A percentile compares a stretch with the other conserved stretches of the same genome.
These are phyloP conservation scores for Sepioteuthis lessoniana DNA, from an alignment of 2,888 invertebrate species.

Conservation along the genomic window DNA sequence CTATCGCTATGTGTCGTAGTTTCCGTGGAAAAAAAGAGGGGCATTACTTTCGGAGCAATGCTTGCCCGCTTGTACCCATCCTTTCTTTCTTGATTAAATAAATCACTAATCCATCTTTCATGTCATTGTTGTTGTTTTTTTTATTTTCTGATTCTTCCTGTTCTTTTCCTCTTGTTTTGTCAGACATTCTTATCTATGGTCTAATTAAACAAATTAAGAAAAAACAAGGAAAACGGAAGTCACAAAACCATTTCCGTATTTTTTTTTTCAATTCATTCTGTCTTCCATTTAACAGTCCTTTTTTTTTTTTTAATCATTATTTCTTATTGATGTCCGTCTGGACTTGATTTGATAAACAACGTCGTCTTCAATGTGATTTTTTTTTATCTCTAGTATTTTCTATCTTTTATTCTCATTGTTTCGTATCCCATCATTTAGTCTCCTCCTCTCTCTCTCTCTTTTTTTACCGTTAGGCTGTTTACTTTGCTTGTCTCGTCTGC, in stretches of 20 bases:
- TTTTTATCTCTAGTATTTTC: not conserved
- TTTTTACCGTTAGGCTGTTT: not conserved
- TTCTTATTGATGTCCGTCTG: not conserved
- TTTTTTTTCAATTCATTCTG: not conserved
- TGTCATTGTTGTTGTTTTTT: not conserved
- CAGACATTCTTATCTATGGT: not conserved
- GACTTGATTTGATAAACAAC: constrained; percentile 14
- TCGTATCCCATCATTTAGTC: not conserved
- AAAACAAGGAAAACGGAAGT: not conserved
- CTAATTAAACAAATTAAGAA: not conserved
- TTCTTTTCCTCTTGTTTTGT: not conserved
- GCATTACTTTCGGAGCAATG: too few relatives aligned
- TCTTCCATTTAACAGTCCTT: not conserved
- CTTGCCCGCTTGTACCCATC: too few relatives aligned
- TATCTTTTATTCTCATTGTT: not conserved
- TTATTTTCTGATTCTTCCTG: not conserved
- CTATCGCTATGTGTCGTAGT: too few relatives aligned
- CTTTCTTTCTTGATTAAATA: not conserved
- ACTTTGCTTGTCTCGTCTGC: not conserved
- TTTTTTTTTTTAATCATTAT: not conserved
- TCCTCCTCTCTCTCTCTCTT: not conserved
- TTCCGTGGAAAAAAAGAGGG: too few relatives aligned
- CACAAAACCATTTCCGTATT: not conserved
- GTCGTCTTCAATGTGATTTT: not conserved
- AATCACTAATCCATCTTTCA: not conserved